A percentile compares a stretch with the other conserved stretches of the same genome.
phyloP scores from a whole-genome alignment of 1,140 invertebrate genomes.

The Hirudo medicinalis region DNA sequence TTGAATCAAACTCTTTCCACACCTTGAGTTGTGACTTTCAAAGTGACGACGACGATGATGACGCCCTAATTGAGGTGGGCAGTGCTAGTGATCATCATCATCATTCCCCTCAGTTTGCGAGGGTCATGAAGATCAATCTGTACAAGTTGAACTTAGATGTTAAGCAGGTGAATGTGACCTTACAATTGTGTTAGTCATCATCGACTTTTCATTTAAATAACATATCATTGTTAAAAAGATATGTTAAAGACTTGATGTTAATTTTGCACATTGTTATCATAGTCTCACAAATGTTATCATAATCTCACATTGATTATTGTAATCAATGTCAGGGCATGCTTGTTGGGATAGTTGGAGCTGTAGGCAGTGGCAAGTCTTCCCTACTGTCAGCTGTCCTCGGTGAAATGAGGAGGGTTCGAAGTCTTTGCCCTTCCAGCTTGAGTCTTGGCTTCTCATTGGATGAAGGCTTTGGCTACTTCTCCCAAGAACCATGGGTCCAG shows the following conservation, averaged over 20 bases:
- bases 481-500: conserved; percentile 65
- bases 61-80: not conserved
- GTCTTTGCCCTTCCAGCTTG: conserved; percentile 53
- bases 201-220: too few species aligned
- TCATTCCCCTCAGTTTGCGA: too few species aligned
- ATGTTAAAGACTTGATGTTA: too few species aligned
- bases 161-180: too few species aligned
- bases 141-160: too few species aligned
- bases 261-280: too few species aligned
- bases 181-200: too few species aligned
- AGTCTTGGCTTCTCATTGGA: conserved; percentile 37
- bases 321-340: conserved; percentile 35
- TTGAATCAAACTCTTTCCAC: not conserved
- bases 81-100: not conserved
- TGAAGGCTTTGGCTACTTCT: conserved; percentile 49
- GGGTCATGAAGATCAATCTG: too few species aligned
- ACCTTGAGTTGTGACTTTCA: not conserved
- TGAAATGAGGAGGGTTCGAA: conserved; percentile 47
- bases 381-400: conserved; percentile 66
- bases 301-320: not conserved
- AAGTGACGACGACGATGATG: not conserved
- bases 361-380: conserved; percentile 75
- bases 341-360: conserved; percentile 67
- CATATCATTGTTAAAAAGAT: too few species aligned
- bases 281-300: too few species aligned